Conservation (phyloP, 35 echinoderm and acorn worm species). For the Stichopus chloronotus region DNA sequence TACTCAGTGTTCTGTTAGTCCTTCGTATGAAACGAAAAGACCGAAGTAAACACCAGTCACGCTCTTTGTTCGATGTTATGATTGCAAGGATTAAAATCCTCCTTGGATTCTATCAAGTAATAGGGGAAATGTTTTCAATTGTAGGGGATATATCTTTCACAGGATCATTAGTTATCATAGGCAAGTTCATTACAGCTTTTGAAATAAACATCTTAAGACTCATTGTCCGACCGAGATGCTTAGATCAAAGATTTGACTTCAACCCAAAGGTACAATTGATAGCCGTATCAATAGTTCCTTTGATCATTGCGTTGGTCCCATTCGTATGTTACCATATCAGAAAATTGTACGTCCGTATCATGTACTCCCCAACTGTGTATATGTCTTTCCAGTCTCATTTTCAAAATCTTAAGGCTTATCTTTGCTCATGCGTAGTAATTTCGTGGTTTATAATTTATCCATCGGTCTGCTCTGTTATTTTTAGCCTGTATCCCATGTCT, state of each 20-base stretch:
- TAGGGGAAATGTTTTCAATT: neutral
- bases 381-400: neutral
- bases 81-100: constrained; percentile 6
- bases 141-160: neutral
- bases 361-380: too few relatives aligned
- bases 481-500: neutral
- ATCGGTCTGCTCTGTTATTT: neutral
- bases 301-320: neutral
- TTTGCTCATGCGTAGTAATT: neutral
- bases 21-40: neutral
- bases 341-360: neutral
- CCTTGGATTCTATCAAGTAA: constrained; percentile 15
- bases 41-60: neutral
- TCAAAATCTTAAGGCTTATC: neutral
- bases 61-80: neutral
- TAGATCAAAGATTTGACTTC: neutral
- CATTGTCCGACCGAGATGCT: neutral
- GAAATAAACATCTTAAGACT: neutral
- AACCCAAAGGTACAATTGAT: neutral
- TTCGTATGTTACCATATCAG: neutral
- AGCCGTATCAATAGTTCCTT: neutral
- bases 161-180: neutral
- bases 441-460: neutral
- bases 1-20: neutral
- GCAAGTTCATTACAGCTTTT: neutral